A percentile compares a stretch with the other conserved stretches of the same genome.
These are phyloP conservation scores for Cydia splendana DNA, from an alignment of 1,140 invertebrate species.

Conservation along the genomic window DNA sequence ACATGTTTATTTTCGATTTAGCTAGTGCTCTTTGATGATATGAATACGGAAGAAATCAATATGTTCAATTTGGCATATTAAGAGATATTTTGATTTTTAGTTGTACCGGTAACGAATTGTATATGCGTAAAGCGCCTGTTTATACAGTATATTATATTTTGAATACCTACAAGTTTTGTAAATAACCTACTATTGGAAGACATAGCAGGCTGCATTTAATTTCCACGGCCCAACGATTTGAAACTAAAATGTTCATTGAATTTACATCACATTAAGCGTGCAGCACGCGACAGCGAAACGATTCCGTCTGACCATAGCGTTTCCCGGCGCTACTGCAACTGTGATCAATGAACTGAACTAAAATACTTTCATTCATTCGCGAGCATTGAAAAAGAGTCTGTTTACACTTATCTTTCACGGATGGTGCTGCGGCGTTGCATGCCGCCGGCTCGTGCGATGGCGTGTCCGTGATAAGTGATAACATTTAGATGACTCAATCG, in stretches of 20 bases:
- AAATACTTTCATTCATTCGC: constrained; percentile 29
- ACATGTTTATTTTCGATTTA: no score
- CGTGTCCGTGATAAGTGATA: constrained; percentile 23
- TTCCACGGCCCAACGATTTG: constrained; percentile 40
- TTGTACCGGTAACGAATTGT: no score
- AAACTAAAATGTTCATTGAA: constrained; percentile 48
- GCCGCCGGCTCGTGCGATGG: neutral
- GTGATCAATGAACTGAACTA: constrained; percentile 32
- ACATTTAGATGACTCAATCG: constrained; percentile 28
- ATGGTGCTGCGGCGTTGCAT: neutral
- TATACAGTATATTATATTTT: no score
- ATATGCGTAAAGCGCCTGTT: no score
- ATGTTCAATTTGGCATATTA: no score
- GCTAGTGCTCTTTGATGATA: no score
- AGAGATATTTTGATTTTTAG: no score
- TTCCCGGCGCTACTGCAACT: constrained; percentile 13
- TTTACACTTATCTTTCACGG: constrained; percentile 8
- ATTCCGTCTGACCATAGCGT: constrained; percentile 25
- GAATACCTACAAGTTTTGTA: neutral
- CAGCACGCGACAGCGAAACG: constrained; percentile 32
- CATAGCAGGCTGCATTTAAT: neutral
- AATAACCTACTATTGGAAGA: neutral
- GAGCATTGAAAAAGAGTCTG: constrained; percentile 23
- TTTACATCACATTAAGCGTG: constrained; percentile 46
- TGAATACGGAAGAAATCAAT: no score